Conservation (phyloP, 2,113 vertebrate genomes). For the Chaetorhynchus papuensis region DNA sequence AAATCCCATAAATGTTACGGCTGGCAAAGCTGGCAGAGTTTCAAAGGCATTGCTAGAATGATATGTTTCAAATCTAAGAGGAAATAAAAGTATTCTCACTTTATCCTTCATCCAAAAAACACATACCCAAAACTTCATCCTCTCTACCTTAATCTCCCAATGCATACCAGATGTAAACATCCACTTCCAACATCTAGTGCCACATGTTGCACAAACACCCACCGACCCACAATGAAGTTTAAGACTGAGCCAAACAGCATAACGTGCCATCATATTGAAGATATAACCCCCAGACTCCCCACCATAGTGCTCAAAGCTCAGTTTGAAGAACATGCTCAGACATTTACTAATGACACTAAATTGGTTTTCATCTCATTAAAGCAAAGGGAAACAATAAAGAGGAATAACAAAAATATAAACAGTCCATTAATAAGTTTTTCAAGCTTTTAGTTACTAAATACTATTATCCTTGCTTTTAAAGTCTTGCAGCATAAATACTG, state of each 20-base stretch:
- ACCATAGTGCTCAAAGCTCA: background rate
- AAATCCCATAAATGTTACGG: slow-evolving; percentile 51
- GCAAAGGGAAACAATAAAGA: slow-evolving; percentile 1
- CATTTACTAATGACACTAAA: slow-evolving; percentile 21
- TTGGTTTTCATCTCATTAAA: slow-evolving; percentile 10
- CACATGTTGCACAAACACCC: slow-evolving; percentile 42
- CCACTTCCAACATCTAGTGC: background rate
- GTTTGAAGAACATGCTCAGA: slow-evolving; percentile 3
- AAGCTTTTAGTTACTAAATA: slow-evolving; percentile 5
- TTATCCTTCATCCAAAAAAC: slow-evolving; percentile 59
- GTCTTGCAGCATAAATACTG: background rate
- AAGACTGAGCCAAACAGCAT: background rate
- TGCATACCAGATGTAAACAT: slow-evolving; percentile 51
- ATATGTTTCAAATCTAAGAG: slow-evolving; percentile 61
- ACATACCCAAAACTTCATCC: slow-evolving; percentile 45
- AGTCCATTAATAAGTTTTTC: background rate
- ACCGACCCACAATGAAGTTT: background rate
- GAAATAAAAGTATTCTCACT: slow-evolving; percentile 59
- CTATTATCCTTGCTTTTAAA: background rate
- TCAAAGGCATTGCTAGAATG: slow-evolving; percentile 63
- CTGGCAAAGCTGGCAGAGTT: slow-evolving; percentile 58
- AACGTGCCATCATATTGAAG: background rate
- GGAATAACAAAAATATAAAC: slow-evolving; percentile 18
- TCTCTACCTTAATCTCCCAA: slow-evolving; percentile 56
- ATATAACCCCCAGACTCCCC: background rate